Evolutionary conservation across 2,888 invertebrate genomes (phyloP).

Genomic region (Brenthis ino): DNA sequence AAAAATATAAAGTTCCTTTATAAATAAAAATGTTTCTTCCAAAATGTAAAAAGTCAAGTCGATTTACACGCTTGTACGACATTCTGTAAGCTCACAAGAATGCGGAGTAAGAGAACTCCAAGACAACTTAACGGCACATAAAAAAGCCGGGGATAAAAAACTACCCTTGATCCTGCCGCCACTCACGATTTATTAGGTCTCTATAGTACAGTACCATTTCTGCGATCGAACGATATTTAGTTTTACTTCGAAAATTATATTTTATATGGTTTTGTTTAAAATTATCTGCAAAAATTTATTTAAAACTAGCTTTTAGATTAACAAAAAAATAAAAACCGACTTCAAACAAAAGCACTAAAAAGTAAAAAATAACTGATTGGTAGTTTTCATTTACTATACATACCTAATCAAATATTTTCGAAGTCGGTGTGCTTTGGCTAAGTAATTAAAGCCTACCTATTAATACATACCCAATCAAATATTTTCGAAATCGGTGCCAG

Average conservation of each 20-base stretch:
- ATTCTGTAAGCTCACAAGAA: constrained; percentile 21
- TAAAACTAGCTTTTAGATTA: too few relatives aligned
- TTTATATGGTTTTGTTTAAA: too few relatives aligned
- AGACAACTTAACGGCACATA: constrained; percentile 29
- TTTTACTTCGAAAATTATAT: background rate
- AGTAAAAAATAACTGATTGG: too few relatives aligned
- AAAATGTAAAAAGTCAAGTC: constrained; percentile 9
- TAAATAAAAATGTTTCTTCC: background rate
- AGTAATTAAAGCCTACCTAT: too few relatives aligned
- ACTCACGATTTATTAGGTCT: constrained; percentile 25
- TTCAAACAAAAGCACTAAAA: too few relatives aligned
- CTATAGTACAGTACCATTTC: constrained; percentile 2
- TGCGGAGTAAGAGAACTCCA: constrained; percentile 32
- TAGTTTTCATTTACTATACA: too few relatives aligned
- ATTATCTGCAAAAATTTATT: too few relatives aligned
- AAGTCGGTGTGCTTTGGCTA: too few relatives aligned
- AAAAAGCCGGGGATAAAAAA: constrained; percentile 27
- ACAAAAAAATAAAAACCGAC: too few relatives aligned
- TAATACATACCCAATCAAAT: too few relatives aligned
- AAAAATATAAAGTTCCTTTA: background rate
- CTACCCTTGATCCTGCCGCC: constrained; percentile 27
- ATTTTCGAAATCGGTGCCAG: too few relatives aligned
- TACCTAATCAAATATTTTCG: too few relatives aligned
- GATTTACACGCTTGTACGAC: constrained; percentile 13
- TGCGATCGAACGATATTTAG: constrained; percentile 11